Percentiles rank a stretch among this genome's conserved stretches.
Conservation (phyloP, 37 sponge, comb jelly and placozoan genomes). For the Corticium candelabrum region DNA sequence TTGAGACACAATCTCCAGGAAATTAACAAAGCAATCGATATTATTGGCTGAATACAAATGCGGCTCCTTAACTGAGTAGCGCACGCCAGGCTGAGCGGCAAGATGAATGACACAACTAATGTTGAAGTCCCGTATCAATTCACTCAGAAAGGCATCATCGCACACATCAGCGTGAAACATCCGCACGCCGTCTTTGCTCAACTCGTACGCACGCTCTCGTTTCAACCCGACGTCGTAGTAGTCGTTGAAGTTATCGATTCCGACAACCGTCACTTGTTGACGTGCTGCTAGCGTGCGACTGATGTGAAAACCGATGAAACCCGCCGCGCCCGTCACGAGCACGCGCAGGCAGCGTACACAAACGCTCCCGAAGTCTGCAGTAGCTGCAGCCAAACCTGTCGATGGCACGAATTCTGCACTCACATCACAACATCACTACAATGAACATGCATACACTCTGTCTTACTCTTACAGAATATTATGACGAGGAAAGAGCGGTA, state of each 20-base stretch:
- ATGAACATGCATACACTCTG: no score
- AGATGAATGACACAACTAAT: slow-evolving; percentile 59
- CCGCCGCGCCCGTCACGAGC: slow-evolving; percentile 63
- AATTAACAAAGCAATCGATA: slow-evolving; percentile 33
- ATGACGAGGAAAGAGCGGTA: no score
- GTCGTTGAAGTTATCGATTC: slow-evolving; percentile 41
- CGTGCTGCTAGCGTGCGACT: slow-evolving; percentile 1
- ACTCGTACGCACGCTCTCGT: slow-evolving; percentile 26
- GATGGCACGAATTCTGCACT: no score
- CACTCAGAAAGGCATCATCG: slow-evolving; percentile 19
- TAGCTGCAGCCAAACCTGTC: no score
- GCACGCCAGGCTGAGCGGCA: slow-evolving; percentile 62
- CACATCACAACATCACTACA: no score
- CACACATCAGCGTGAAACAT: slow-evolving; percentile 50
- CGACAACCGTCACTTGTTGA: slow-evolving; percentile 23
- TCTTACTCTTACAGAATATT: no score
- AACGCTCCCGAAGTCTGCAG: no score
- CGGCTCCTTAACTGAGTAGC: slow-evolving; percentile 42
- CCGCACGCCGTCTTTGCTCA: slow-evolving; percentile 23
- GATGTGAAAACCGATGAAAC: slow-evolving; percentile 66
- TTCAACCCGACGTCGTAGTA: slow-evolving; percentile 50
- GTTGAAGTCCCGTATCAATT: slow-evolving; percentile 26
- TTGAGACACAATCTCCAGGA: slow-evolving; percentile 27
- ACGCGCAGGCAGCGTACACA: slow-evolving; percentile 19
- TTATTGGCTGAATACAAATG: slow-evolving; percentile 29